Conservation (phyloP, 2,888 invertebrate genomes). For the Zhuqinia jingwanae region DNA sequence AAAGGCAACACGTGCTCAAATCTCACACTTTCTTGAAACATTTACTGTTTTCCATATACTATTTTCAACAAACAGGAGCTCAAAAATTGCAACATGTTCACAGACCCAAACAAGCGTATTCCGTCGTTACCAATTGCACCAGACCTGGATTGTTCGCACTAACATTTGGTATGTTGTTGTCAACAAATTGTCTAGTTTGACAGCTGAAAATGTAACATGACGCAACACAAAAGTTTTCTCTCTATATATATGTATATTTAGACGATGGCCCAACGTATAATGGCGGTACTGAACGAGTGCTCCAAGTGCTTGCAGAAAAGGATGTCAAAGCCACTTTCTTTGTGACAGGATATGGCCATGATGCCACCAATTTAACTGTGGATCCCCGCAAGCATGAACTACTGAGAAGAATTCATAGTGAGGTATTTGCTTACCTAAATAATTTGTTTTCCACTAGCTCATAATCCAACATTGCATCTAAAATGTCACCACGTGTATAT, state of each 20-base stretch:
- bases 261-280: conserved; percentile 67
- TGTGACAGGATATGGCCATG: conserved; percentile 35
- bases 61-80: no score
- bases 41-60: no score
- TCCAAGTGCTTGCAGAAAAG: conserved; percentile 49
- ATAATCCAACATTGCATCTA: no score
- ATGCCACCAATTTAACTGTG: background rate
- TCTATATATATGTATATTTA: no score
- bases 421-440: conserved; percentile 40
- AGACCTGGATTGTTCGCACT: conserved; percentile 49
- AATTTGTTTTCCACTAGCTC: background rate
- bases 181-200: background rate
- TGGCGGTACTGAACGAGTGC: conserved; percentile 33
- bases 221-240: no score
- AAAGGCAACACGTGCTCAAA: no score
- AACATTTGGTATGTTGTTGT: conserved; percentile 61
- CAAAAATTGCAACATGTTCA: no score
- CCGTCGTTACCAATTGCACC: conserved; percentile 36
- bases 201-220: background rate
- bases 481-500: no score
- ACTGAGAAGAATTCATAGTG: conserved; percentile 44
- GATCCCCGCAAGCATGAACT: conserved; percentile 38
- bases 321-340: conserved; percentile 69
- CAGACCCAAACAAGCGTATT: no score
- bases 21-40: no score